Percentiles rank a stretch among this genome's conserved stretches.
These are phyloP conservation scores for Callocephalon fimbriatum DNA, from an alignment of 2,113 vertebrate genomes.

Conservation along the genomic window DNA sequence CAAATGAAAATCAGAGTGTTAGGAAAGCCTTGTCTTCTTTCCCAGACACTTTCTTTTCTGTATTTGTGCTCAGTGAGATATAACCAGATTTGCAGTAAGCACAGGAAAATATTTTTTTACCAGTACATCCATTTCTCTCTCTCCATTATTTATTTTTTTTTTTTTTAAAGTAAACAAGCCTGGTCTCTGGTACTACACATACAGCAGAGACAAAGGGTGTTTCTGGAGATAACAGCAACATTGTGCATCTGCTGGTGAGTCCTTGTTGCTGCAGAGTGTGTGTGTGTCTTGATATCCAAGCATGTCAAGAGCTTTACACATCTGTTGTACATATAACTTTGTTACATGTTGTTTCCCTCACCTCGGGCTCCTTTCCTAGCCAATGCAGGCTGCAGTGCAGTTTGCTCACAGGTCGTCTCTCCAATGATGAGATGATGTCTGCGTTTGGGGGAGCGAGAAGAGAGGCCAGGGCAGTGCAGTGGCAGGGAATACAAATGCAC, in stretches of 20 bases:
- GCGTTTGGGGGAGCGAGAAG: background rate
- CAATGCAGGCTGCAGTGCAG: background rate
- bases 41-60: background rate
- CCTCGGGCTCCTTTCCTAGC: background rate
- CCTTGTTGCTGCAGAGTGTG: background rate
- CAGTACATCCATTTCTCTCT: background rate
- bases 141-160: accelerated
- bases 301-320: background rate
- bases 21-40: background rate
- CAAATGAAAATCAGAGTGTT: slow-evolving; percentile 4
- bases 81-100: background rate
- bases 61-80: background rate
- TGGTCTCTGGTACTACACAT: background rate
- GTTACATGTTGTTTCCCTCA: background rate
- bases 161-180: background rate
- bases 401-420: background rate
- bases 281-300: background rate
- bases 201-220: background rate
- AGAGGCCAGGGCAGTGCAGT: background rate
- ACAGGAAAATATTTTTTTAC: background rate
- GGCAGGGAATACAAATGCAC: slow-evolving; percentile 27
- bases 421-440: slow-evolving; percentile 32
- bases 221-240: background rate
- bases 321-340: background rate
- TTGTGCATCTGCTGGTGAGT: background rate